A percentile compares a stretch with the other conserved stretches of the same genome.
phyloP scores from a whole-genome alignment of 1,140 invertebrate genomes.

The Schlechtendalia chinensis region DNA sequence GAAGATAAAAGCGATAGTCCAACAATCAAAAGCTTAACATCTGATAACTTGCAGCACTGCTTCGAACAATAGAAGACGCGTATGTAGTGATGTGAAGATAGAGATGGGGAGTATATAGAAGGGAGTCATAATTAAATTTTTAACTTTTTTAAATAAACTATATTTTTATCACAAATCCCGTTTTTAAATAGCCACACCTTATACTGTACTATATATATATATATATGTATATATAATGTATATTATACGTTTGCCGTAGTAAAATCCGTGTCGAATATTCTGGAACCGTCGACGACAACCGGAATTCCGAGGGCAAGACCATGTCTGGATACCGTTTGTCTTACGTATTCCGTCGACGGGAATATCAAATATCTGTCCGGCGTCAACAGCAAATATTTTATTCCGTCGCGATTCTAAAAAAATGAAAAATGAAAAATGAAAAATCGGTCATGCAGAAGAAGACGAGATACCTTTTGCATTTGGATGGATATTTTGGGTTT shows the following conservation, averaged over 20 bases:
- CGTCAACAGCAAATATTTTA: conserved; percentile 77
- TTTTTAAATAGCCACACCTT: not conserved
- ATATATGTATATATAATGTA: not conserved
- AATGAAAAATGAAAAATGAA: not conserved
- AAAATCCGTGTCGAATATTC: conserved; percentile 78
- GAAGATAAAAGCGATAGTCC: too few species aligned
- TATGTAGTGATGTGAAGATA: too few species aligned
- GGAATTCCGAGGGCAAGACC: conserved; percentile 65
- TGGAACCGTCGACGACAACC: conserved; percentile 78
- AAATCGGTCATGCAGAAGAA: not conserved
- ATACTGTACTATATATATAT: not conserved
- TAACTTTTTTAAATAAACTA: not conserved
- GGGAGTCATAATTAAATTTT: not conserved
- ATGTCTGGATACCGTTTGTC: conserved; percentile 75
- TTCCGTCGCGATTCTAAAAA: conserved; percentile 57
- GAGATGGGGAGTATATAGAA: not conserved
- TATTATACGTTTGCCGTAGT: conserved; percentile 72
- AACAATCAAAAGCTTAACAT: not conserved
- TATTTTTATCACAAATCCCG: not conserved
- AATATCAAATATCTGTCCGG: conserved; percentile 83
- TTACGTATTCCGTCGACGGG: conserved; percentile 82
- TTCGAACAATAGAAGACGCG: not conserved
- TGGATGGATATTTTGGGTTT: conserved; percentile 79
- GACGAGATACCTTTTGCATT: conserved; percentile 58
- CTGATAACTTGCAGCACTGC: not conserved